These are phyloP conservation scores for Gnathonemus echidnorhynchus DNA, from an alignment of 2,113 vertebrate species.

Conservation along the genomic window DNA sequence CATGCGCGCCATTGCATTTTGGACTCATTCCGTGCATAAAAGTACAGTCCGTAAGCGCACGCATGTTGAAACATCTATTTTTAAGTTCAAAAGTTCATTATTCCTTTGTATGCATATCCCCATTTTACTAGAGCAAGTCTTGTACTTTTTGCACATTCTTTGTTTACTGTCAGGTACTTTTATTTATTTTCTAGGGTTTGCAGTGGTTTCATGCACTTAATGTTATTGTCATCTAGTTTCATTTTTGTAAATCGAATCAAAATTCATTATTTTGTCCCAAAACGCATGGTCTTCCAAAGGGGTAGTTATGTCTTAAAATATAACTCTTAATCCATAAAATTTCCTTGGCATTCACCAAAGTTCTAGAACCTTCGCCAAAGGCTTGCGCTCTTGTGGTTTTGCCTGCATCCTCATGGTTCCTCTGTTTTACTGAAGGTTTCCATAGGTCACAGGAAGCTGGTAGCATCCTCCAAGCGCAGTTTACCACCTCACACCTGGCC, in stretches of 20 bases:
- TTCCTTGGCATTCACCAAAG: slow-evolving; percentile 38
- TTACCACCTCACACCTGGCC: neutral
- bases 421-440: neutral
- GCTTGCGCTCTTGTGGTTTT: neutral
- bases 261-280: slow-evolving; percentile 10
- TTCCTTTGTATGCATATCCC: neutral
- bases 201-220: neutral
- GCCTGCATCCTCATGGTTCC: neutral
- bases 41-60: neutral
- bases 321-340: slow-evolving; percentile 46
- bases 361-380: slow-evolving; percentile 38
- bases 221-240: slow-evolving; percentile 7
- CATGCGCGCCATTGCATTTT: neutral
- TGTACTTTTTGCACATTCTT: neutral
- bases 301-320: slow-evolving; percentile 33
- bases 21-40: neutral
- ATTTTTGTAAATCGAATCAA: slow-evolving; percentile 20
- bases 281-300: slow-evolving; percentile 16
- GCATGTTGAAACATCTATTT: neutral
- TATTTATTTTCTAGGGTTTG: neutral
- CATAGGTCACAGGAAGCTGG: neutral
- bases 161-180: neutral
- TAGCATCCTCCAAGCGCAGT: neutral
- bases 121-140: neutral
- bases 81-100: neutral